A percentile compares a stretch with the other conserved stretches of the same genome.
These are phyloP conservation scores for Plectrocnemia conspersa DNA, from an alignment of 1,140 invertebrate genomes.

Conservation along the genomic window DNA sequence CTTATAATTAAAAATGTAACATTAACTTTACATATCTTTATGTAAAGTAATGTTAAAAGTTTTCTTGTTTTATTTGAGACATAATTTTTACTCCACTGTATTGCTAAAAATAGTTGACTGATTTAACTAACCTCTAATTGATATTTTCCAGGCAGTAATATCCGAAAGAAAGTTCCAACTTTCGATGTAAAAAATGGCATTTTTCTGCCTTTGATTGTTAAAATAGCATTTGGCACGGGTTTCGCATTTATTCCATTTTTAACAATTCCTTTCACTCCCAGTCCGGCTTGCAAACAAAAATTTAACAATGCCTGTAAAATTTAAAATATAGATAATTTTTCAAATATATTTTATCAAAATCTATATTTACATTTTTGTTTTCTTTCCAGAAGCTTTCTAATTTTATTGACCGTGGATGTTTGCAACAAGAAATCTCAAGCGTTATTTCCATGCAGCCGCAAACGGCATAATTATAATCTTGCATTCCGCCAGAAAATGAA, in stretches of 20 bases:
- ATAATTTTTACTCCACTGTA: too few species aligned
- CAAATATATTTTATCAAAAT: conserved; percentile 5
- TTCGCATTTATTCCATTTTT: conserved; percentile 40
- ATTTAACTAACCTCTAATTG: conserved; percentile 35
- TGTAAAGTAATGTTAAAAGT: too few species aligned
- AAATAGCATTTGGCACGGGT: conserved; percentile 40
- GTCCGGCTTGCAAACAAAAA: conserved; percentile 39
- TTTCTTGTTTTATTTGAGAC: too few species aligned
- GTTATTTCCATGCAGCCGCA: conserved; percentile 66
- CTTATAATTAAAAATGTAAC: too few species aligned
- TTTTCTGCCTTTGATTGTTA: conserved; percentile 47
- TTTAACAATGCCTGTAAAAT: conserved; percentile 40
- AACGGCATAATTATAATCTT: conserved; percentile 64
- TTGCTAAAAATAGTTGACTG: background rate
- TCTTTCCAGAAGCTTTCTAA: conserved; percentile 57
- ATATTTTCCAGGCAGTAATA: conserved; percentile 40
- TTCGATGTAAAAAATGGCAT: conserved; percentile 37
- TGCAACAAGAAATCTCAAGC: conserved; percentile 62
- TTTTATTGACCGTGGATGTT: conserved; percentile 51
- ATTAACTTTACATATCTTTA: too few species aligned
- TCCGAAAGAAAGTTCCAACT: conserved; percentile 40
- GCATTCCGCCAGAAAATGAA: conserved; percentile 56
- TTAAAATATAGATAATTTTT: conserved; percentile 15
- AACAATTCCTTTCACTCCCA: conserved; percentile 50
- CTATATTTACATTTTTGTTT: conserved; percentile 42